These are phyloP conservation scores for Sweltsa coloradensis DNA, from an alignment of 1,140 invertebrate genomes.

Conservation along the genomic window DNA sequence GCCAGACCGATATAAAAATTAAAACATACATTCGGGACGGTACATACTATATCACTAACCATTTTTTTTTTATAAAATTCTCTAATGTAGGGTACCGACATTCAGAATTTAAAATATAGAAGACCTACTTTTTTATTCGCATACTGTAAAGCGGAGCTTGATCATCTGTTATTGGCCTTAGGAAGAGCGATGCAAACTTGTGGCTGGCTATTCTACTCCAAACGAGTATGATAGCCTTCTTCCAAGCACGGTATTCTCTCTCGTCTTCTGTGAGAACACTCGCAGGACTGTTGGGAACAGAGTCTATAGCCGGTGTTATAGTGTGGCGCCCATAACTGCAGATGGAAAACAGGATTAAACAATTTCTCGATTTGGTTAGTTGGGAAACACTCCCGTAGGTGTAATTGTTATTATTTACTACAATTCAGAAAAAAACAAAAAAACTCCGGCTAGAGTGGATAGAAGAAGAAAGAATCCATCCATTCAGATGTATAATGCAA, in stretches of 20 bases:
- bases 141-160: slow-evolving; percentile 74
- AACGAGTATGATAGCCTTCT: slow-evolving; percentile 79
- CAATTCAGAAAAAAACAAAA: too few species aligned
- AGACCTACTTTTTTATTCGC: slow-evolving; percentile 43
- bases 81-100: too few species aligned
- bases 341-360: too few species aligned
- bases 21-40: not conserved
- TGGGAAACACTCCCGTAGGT: too few species aligned
- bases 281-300: slow-evolving; percentile 50
- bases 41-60: not conserved
- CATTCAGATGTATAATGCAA: too few species aligned
- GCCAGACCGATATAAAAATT: not conserved
- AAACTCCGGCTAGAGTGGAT: too few species aligned
- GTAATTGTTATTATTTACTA: too few species aligned
- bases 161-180: slow-evolving; percentile 76
- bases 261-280: slow-evolving; percentile 34
- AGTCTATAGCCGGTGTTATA: slow-evolving; percentile 37
- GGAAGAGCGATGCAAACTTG: slow-evolving; percentile 76
- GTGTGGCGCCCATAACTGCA: too few species aligned
- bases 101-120: not conserved
- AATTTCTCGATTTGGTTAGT: too few species aligned
- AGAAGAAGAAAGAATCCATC: too few species aligned
- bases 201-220: slow-evolving; percentile 71
- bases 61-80: not conserved
- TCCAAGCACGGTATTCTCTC: slow-evolving; percentile 69